Evolutionary conservation across 1,140 invertebrate genomes (phyloP), one percentile per base, ranked within the genome.

Genomic region (Plutomurus gul): DNA sequence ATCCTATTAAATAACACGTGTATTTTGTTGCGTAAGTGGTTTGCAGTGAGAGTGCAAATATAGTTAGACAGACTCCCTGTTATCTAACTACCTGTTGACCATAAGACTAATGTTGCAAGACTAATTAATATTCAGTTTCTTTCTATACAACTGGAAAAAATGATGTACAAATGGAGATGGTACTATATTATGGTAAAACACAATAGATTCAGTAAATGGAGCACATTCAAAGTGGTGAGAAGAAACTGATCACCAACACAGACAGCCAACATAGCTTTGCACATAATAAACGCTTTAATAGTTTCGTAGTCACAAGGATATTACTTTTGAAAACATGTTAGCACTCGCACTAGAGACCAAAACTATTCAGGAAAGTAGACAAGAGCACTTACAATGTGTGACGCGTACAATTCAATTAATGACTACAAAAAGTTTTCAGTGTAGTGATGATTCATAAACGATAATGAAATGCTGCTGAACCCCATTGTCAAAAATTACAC

Each of bases 361-460:
- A 65, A 65, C 56, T 65, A 33, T 27, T 56, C 30, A 36, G 13
- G 13, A 65, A 65, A 65, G 56, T 65, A 65, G 27, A 65, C 56
- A 65, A 65, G 56, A 36, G 46, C 46, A 49, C 46, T 49, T 27
- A 60, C 51, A 60, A 65, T 65, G 16, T 25, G 18, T 27, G 56
- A 30, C 25, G 30, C 56, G 30, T 65, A 65, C 30, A 65, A 65
- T 65, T 65, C 30, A 60, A 33, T 65, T 43, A 43, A 43, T 43
- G 56, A 65, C 56, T 65, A 65, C 56, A 65, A 65, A 65, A 65
- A 65, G 27, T 25, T 65, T 65, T 65, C 56, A 65, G 56, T 65
- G 16, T 65, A 65, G 56, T 65, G 56, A 65, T 25, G 56, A 33
- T 65, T 51, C 30, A 30, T 36, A 65, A 16, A 65, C 56, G 1